Evolutionary conservation across 2,113 vertebrate genomes (phyloP).

Genomic region (Promerops cafer): DNA sequence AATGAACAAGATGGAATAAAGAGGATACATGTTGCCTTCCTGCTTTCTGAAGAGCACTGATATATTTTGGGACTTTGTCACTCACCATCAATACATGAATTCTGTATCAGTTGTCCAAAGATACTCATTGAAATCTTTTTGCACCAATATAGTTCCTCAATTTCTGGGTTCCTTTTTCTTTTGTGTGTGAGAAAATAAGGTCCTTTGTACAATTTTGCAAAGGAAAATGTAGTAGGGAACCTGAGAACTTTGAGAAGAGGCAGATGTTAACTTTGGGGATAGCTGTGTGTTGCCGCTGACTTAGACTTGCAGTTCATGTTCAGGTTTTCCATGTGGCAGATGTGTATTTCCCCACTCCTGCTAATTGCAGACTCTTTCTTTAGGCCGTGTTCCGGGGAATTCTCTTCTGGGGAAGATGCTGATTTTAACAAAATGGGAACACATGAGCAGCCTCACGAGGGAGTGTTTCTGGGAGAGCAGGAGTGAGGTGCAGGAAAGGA

Average conservation of each 20-base stretch:
- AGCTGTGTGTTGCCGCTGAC: background rate
- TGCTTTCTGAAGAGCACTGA: background rate
- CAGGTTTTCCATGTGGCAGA: background rate
- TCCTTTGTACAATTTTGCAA: background rate
- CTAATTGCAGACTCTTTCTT: background rate
- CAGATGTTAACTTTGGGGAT: background rate
- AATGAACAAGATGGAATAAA: background rate
- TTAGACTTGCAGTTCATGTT: background rate
- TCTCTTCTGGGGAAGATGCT: background rate
- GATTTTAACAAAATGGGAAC: background rate
- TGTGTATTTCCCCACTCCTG: background rate
- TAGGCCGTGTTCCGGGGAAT: background rate
- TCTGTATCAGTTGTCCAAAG: background rate
- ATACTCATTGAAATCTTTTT: background rate
- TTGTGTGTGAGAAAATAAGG: background rate
- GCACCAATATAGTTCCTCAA: background rate
- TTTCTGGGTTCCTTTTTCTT: background rate
- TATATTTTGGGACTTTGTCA: background rate
- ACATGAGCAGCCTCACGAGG: fast-evolving
- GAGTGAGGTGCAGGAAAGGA: background rate
- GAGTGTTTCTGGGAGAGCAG: background rate
- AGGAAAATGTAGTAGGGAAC: background rate
- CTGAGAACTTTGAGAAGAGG: background rate
- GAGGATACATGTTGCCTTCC: background rate
- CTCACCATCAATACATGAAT: background rate